phyloP scores from a whole-genome alignment of 2,113 vertebrate genomes.

The Paramisgurnus dabryanus region DNA sequence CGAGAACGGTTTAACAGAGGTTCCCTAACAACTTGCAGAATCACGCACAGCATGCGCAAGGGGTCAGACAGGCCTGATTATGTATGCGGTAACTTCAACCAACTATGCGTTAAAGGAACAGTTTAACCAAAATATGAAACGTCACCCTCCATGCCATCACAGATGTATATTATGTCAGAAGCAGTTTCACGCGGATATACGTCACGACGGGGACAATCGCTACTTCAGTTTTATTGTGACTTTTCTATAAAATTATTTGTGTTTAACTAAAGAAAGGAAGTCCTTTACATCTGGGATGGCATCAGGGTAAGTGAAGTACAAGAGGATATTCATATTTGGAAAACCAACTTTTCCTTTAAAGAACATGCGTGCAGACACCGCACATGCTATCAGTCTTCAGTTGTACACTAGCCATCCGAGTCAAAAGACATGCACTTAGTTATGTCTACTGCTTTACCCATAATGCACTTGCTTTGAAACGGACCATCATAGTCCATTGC shows the following conservation, averaged over 20 bases:
- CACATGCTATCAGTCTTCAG: constrained; percentile 57
- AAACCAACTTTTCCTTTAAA: not conserved
- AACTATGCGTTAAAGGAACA: not conserved
- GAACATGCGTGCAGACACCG: constrained; percentile 43
- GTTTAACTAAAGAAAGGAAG: no score
- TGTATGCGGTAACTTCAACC: not conserved
- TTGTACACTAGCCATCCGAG: not conserved
- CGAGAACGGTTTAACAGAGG: constrained; percentile 70
- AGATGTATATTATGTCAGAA: no score
- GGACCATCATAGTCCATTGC: not conserved
- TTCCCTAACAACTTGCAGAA: not conserved
- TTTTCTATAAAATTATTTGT: no score
- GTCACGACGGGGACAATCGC: no score
- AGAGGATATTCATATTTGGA: no score
- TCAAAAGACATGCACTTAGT: constrained; percentile 25
- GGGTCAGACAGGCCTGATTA: constrained; percentile 12
- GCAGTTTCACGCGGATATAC: no score
- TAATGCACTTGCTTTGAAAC: not conserved
- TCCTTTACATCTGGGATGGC: no score
- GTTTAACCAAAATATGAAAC: no score
- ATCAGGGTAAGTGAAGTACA: no score
- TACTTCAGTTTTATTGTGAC: no score
- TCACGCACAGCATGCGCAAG: constrained; percentile 29
- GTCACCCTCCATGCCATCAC: no score
- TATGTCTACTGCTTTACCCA: not conserved